Percentiles rank a stretch among this genome's conserved stretches.
Conservation (phyloP, 2,888 invertebrate species). For the Chloroclysta siterata region DNA sequence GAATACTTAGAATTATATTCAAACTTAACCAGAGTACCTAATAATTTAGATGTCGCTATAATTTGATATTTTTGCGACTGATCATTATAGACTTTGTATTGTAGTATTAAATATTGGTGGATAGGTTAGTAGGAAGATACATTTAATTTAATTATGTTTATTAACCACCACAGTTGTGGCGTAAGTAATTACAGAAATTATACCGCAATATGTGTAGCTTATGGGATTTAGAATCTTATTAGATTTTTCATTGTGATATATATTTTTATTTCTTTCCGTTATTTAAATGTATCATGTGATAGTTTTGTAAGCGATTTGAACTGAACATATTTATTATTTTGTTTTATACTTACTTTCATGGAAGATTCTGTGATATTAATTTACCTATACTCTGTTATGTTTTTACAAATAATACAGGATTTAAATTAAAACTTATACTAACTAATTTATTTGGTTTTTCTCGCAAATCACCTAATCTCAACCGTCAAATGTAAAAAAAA, state of each 20-base stretch:
- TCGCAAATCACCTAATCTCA: conserved; percentile 9
- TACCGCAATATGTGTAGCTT: background rate
- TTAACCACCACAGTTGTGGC: too few species aligned
- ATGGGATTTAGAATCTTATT: background rate
- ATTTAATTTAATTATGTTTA: too few species aligned
- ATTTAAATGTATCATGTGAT: background rate
- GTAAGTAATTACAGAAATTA: background rate
- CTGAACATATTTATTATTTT: background rate
- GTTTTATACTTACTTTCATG: background rate
- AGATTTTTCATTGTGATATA: background rate
- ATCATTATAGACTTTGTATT: too few species aligned
- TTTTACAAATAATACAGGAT: background rate
- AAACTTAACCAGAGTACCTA: too few species aligned
- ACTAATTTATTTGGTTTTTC: background rate
- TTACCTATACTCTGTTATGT: background rate
- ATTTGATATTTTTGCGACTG: too few species aligned
- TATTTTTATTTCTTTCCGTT: too few species aligned
- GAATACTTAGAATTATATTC: too few species aligned
- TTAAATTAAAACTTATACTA: background rate
- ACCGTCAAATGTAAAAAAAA: conserved; percentile 27
- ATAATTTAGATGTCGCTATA: too few species aligned
- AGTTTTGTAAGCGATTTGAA: too few species aligned
- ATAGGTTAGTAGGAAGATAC: too few species aligned
- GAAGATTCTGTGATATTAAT: background rate
- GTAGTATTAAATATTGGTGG: too few species aligned